phyloP scores from a whole-genome alignment of 2,888 invertebrate genomes.

The Scotopteryx bipunctaria region DNA sequence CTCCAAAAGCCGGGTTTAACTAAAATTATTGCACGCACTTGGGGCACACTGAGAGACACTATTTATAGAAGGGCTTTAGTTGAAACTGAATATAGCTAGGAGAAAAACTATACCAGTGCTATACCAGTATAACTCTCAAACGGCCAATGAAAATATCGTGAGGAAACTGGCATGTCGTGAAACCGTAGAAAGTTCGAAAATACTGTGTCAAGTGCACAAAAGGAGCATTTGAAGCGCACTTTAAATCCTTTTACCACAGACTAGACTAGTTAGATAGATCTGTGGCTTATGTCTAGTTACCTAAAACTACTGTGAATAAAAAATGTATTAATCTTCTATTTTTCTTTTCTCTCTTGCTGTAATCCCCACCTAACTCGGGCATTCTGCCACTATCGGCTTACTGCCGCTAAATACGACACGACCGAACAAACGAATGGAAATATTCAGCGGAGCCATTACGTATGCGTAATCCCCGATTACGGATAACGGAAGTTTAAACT shows the following conservation, averaged over 20 bases:
- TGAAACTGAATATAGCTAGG: too few relatives aligned
- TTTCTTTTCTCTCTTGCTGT: slow-evolving; percentile 9
- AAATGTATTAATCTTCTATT: not conserved
- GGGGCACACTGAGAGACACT: slow-evolving; percentile 23
- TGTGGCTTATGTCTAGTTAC: too few relatives aligned
- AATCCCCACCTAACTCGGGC: slow-evolving; percentile 28
- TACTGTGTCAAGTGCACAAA: too few relatives aligned
- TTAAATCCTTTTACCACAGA: too few relatives aligned
- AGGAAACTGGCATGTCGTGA: too few relatives aligned
- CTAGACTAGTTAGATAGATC: too few relatives aligned
- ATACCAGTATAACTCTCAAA: too few relatives aligned
- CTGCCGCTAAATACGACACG: slow-evolving; percentile 48
- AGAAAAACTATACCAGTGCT: too few relatives aligned
- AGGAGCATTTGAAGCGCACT: too few relatives aligned
- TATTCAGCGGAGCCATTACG: slow-evolving; percentile 41
- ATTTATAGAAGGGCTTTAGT: not conserved
- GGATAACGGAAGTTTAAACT: slow-evolving; percentile 27
- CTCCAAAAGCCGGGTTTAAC: slow-evolving; percentile 30
- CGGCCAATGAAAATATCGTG: too few relatives aligned
- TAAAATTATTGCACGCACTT: slow-evolving; percentile 31
- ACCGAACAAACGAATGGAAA: slow-evolving; percentile 50
- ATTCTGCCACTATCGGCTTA: slow-evolving; percentile 44
- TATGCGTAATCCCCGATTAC: slow-evolving; percentile 44
- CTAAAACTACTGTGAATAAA: too few relatives aligned
- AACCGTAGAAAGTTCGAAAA: too few relatives aligned